These are phyloP conservation scores for Drosophila seguyi DNA, from an alignment of 1,140 invertebrate species.

Conservation along the genomic window DNA sequence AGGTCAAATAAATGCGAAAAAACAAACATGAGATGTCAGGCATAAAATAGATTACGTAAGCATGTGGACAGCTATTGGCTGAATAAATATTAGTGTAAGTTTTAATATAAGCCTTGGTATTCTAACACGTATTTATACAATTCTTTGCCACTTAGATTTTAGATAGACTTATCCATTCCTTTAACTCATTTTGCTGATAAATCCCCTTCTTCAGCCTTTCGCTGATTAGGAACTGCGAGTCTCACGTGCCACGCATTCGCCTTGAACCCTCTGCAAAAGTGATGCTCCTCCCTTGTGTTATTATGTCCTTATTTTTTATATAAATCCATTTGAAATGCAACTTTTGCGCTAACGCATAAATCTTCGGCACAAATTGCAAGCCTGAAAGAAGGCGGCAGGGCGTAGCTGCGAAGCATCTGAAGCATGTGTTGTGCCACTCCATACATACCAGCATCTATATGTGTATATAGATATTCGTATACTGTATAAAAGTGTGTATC, in stretches of 20 bases:
- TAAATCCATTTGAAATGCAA: slow-evolving; percentile 77
- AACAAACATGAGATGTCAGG: not conserved
- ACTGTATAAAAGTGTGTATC: slow-evolving; percentile 48
- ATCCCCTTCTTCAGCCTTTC: not conserved
- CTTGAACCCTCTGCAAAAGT: slow-evolving; percentile 20
- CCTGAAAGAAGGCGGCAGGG: slow-evolving; percentile 59
- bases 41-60: not conserved
- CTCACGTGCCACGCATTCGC: slow-evolving; percentile 20
- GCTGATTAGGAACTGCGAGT: slow-evolving; percentile 21
- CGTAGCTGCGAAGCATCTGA: slow-evolving; percentile 72
- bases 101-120: not conserved
- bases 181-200: slow-evolving; percentile 4
- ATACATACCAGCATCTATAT: slow-evolving; percentile 19
- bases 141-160: not conserved
- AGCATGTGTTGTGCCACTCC: slow-evolving; percentile 74
- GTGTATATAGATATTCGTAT: slow-evolving; percentile 19
- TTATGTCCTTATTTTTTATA: slow-evolving; percentile 53
- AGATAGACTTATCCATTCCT: not conserved
- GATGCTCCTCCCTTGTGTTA: slow-evolving; percentile 11
- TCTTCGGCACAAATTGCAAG: slow-evolving; percentile 74
- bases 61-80: not conserved
- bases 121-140: too few relatives aligned
- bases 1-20: slow-evolving; percentile 10
- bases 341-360: slow-evolving; percentile 78
- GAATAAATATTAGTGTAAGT: not conserved